These are phyloP conservation scores for Tinea pellionella DNA, from an alignment of 2,888 invertebrate species.

Conservation along the genomic window DNA sequence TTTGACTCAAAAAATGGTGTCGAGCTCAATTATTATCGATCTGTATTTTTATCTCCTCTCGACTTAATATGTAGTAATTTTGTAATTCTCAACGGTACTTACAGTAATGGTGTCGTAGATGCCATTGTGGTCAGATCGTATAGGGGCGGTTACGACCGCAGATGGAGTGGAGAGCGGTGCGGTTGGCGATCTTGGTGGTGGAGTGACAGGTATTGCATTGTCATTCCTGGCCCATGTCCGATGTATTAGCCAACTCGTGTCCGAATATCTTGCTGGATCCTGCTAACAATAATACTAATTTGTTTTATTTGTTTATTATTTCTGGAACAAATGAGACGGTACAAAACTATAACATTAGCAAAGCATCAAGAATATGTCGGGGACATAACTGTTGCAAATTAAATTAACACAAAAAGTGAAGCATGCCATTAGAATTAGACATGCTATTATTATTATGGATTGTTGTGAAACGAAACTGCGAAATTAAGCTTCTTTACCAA, in stretches of 20 bases:
- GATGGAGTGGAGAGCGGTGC: constrained; percentile 32
- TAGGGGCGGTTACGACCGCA: constrained; percentile 27
- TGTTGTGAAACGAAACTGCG: background rate
- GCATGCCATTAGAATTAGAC: constrained; percentile 23
- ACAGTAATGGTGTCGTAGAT: constrained; percentile 64
- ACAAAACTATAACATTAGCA: background rate
- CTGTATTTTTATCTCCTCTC: background rate
- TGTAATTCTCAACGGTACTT: constrained; percentile 22
- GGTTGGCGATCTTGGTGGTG: constrained; percentile 35
- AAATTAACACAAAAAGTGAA: constrained; percentile 27
- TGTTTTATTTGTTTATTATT: background rate
- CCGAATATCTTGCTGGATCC: constrained; percentile 77
- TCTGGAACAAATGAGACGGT: background rate
- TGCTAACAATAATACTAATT: constrained; percentile 34
- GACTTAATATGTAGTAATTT: background rate
- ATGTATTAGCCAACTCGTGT: constrained; percentile 81
- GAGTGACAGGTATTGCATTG: constrained; percentile 49
- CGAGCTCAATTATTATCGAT: background rate
- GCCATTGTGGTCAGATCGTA: constrained; percentile 48
- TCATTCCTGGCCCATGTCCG: constrained; percentile 73
- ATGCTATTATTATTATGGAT: constrained; percentile 22
- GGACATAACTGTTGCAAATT: constrained; percentile 23
- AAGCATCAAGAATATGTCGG: background rate
- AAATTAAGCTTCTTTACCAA: background rate
- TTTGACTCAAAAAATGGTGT: background rate